phyloP scores from a whole-genome alignment of 1,140 invertebrate species.

The Magallana angulata region DNA sequence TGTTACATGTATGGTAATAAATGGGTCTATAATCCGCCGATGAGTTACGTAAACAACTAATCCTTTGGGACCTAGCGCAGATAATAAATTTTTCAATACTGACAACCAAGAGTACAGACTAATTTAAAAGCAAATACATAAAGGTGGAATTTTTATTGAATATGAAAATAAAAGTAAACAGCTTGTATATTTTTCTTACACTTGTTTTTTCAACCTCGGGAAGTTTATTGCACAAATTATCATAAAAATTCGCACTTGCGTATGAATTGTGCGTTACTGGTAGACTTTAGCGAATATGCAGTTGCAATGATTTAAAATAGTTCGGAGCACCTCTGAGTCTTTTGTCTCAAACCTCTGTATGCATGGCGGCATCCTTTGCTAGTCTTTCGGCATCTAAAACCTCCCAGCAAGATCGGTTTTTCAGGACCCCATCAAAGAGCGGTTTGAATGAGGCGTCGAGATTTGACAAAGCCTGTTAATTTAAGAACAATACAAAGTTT shows the following conservation, averaged over 20 bases:
- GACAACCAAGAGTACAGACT: background rate
- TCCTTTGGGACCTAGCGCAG: background rate
- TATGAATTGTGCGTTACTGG: background rate
- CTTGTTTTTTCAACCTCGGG: background rate
- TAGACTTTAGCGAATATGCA: background rate
- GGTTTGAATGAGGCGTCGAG: conserved; percentile 66
- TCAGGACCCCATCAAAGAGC: conserved; percentile 70
- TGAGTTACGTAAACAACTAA: background rate
- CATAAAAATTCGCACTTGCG: background rate
- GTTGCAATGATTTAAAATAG: background rate
- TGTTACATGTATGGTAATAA: no score
- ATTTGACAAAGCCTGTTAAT: conserved; percentile 65
- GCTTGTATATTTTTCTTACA: background rate
- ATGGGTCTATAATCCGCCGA: background rate
- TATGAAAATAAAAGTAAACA: conserved; percentile 32
- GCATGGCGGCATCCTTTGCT: conserved; percentile 41
- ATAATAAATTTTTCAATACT: background rate
- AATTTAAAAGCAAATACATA: background rate
- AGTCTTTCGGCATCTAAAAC: conserved; percentile 68
- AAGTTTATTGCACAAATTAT: background rate
- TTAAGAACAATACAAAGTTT: background rate
- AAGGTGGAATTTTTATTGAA: conserved; percentile 12
- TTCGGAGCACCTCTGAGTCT: background rate
- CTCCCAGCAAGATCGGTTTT: conserved; percentile 72
- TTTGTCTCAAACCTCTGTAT: conserved; percentile 17